Base-by-base conservation (phyloP, 2,113 vertebrate genomes). In the Zapus hudsonius region DNA sequence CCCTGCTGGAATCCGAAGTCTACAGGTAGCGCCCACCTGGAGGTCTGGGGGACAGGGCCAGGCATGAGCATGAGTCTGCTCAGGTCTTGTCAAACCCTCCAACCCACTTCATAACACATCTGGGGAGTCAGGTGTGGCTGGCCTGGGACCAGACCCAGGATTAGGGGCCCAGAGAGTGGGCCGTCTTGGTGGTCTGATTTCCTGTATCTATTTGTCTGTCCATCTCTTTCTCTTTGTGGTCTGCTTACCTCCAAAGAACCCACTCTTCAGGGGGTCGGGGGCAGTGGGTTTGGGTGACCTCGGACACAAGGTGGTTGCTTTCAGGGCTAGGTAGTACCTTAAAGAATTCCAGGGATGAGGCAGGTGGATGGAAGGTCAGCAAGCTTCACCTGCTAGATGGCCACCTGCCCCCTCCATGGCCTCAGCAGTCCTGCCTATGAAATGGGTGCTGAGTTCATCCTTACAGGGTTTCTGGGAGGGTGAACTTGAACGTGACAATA, bases 11-110 rank as follows among this genome's bases (percentile, higher is more conserved):
- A 11, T 38, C 61, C 5, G 25, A 42, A 16, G 27, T 29, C 55
- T 44, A n/a, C 23, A 2, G 66, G 27, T 38, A 82, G 33, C 31
- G 12, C 36, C 70, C 12, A 1, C 33, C 33, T 55, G 40, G 25
- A 1, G 2, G 3, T 13, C 8, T n/a, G 23, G 0, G 38, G 52
- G 31, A 31, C 29, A 85, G 23, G 66, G 40, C 4, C 3, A 1
- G 33, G 7, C 1, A 17, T 10, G 67, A 31, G 4, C 23, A 31
- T 10, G 13, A 86, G 29, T 33, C 9, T 64, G 10, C n/a, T 29
- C 31, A 38, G 19, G 10, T 22, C 13, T n/a, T 10, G 13, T 82
- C 61, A 55, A 40, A 31, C 15, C 17, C 27, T 91, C 88, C 44
- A n/a, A 9, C 31, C 44, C 81, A 31, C 70, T 72, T 69, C n/a